These are phyloP conservation scores for Teleiodes luculella DNA, from an alignment of 2,888 invertebrate species.

Conservation along the genomic window DNA sequence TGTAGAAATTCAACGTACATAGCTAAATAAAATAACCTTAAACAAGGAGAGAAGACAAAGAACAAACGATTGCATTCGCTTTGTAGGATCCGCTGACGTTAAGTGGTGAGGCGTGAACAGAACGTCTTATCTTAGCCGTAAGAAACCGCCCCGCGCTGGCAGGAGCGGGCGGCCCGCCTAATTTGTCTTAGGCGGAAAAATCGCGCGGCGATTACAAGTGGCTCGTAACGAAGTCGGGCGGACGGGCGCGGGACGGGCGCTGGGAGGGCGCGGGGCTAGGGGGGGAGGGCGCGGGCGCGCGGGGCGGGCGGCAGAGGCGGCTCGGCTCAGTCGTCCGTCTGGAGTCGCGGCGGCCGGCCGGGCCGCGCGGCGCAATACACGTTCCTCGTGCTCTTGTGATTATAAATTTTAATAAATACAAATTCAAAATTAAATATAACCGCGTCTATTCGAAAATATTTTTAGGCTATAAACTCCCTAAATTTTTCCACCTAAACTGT, in stretches of 20 bases:
- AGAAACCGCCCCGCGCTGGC: constrained; percentile 65
- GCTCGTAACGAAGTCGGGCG: constrained; percentile 76
- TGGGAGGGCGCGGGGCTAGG: constrained; percentile 34
- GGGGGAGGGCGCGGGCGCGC: constrained; percentile 33
- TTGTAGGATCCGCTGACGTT: constrained; percentile 10
- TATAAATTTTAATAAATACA: constrained; percentile 69
- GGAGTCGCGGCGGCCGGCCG: constrained; percentile 77
- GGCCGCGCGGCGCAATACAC: constrained; percentile 76
- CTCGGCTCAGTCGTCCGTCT: constrained; percentile 76
- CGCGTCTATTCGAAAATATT: constrained; percentile 72
- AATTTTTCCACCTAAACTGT: constrained; percentile 66
- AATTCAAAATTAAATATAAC: constrained; percentile 51
- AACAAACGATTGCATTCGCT: constrained; percentile 15
- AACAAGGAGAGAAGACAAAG: constrained; percentile 19
- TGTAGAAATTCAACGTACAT: too few relatives aligned
- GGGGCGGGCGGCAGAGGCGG: constrained; percentile 52
- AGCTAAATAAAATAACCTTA: too few relatives aligned
- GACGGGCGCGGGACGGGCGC: constrained; percentile 37
- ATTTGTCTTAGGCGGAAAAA: constrained; percentile 79
- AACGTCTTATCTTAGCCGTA: constrained; percentile 56
- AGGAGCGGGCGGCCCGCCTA: constrained; percentile 66
- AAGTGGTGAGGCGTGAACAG: constrained; percentile 46
- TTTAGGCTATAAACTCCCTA: constrained; percentile 67
- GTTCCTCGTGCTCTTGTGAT: constrained; percentile 80
- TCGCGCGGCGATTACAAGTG: constrained; percentile 77